These are phyloP conservation scores for Drosophila asahinai DNA, from an alignment of 1,140 invertebrate genomes.

Conservation along the genomic window DNA sequence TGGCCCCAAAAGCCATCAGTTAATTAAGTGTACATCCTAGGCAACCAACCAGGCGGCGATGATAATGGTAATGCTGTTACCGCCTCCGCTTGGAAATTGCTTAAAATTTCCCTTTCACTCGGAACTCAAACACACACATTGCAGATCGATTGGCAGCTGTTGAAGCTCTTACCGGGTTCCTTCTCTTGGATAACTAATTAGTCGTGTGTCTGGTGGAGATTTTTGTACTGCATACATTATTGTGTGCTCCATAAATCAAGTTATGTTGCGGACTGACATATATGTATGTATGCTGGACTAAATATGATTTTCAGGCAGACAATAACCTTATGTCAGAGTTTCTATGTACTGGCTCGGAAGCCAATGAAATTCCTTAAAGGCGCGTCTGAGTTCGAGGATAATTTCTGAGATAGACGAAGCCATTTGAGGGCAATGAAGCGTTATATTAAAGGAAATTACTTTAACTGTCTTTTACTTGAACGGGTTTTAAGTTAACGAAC, in stretches of 20 bases:
- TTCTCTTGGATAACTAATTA: conserved; percentile 54
- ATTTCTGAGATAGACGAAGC: conserved; percentile 13
- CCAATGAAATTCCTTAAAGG: conserved; percentile 32
- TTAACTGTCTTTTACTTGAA: neutral
- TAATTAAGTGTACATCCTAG: conserved; percentile 52
- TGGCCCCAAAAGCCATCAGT: conserved; percentile 1
- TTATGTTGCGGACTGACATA: conserved; percentile 39
- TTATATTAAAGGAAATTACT: conserved; percentile 4
- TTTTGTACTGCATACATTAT: conserved; percentile 56
- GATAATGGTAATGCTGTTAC: conserved; percentile 46
- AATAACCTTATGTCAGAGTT: conserved; percentile 17
- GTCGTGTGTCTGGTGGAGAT: conserved; percentile 34
- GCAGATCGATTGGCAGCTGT: conserved; percentile 43
- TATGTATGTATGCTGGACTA: conserved; percentile 21
- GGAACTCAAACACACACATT: conserved; percentile 6
- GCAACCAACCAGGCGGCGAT: conserved; percentile 12
- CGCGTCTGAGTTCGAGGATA: neutral
- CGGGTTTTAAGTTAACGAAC: neutral
- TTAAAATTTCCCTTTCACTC: conserved; percentile 36
- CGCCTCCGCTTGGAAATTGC: conserved; percentile 36
- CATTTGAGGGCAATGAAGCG: neutral
- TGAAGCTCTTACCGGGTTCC: conserved; percentile 22
- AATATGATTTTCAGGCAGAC: conserved; percentile 44
- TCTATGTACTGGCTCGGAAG: conserved; percentile 10
- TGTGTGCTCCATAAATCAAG: conserved; percentile 64